Base-by-base conservation (phyloP, 2,113 vertebrate species). In the Coptodon rendalli region DNA sequence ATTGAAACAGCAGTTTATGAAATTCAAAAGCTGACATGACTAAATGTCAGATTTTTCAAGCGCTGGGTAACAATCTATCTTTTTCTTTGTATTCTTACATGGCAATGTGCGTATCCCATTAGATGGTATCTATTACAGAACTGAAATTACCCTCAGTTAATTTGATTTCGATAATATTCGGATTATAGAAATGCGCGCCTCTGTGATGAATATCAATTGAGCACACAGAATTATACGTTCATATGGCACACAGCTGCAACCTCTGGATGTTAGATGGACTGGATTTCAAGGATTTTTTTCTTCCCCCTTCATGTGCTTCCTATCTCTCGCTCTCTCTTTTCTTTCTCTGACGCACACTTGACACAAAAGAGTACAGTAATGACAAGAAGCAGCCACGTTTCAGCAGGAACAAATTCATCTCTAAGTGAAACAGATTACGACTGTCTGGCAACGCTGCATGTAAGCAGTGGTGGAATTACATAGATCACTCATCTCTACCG, bases 71-170 rank as follows among this genome's bases (percentile, higher is more conserved):
- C 89, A 71, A 36, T 50, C 85, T 83, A 14, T 84, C 31, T 80
- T 81, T 88, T 68, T 89, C 73, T 78, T 86, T 87, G 80, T 86
- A 89, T 91, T 90, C 61, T 83, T 84, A 84, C 86, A 90, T 78
- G 80, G 59, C 85, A 88, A 50, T 82, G 80, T 86, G 86, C 57
- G 36, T 87, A 91, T 89, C 78, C 91, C 79, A 87, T 94, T 89
- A 88, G 91, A 93, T 89, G 43, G 56, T 89, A 92, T 94, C 88
- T 92, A 87, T 91, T 91, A 91, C 48, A 86, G 86, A 91, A 91
- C 93, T 93, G 85, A 91, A 94, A 95, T 95, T 92, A 92, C 61
- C 80, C 87, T 84, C 80, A 80, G 89, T 92, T 95, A 93, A 95
- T 95, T 93, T 91, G 82, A 95, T 95, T 93, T 90, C 54, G 54